A percentile compares a stretch with the other conserved stretches of the same genome.
phyloP scores from a whole-genome alignment of 2,888 invertebrate species.

The Watsonalla binaria region DNA sequence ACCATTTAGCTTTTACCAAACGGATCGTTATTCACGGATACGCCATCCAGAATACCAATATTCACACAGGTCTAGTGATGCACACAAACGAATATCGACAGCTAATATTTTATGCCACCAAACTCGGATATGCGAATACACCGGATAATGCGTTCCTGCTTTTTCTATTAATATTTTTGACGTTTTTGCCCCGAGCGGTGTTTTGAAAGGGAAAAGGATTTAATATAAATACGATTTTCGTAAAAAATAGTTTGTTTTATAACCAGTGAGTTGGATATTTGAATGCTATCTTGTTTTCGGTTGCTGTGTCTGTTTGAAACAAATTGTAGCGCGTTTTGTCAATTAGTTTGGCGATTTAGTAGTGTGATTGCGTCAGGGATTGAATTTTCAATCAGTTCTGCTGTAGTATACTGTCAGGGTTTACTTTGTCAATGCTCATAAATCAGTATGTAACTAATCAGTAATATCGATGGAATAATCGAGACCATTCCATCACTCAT shows the following conservation, averaged over 20 bases:
- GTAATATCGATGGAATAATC: constrained; percentile 10
- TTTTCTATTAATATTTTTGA: constrained; percentile 43
- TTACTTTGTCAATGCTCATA: too few species aligned
- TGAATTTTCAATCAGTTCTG: too few species aligned
- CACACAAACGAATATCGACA: constrained; percentile 52
- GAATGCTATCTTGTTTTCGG: too few species aligned
- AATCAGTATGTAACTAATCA: neutral
- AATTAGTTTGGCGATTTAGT: too few species aligned
- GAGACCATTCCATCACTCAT: neutral
- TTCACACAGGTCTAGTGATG: constrained; percentile 40
- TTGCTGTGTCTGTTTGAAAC: too few species aligned
- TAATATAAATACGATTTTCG: too few species aligned
- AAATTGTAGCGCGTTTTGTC: too few species aligned
- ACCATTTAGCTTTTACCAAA: too few species aligned
- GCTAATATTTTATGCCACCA: constrained; percentile 53
- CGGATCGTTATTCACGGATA: neutral
- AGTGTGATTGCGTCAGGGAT: too few species aligned
- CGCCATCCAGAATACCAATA: constrained; percentile 23
- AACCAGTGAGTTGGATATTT: too few species aligned
- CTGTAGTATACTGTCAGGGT: too few species aligned
- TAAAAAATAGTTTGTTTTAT: too few species aligned
- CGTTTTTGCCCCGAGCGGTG: constrained; percentile 2
- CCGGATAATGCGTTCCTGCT: constrained; percentile 17
- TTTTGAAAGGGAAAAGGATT: constrained; percentile 11
- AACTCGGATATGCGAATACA: constrained; percentile 25